phyloP scores from a whole-genome alignment of 2,113 vertebrate genomes.

The Nettapus auritus region DNA sequence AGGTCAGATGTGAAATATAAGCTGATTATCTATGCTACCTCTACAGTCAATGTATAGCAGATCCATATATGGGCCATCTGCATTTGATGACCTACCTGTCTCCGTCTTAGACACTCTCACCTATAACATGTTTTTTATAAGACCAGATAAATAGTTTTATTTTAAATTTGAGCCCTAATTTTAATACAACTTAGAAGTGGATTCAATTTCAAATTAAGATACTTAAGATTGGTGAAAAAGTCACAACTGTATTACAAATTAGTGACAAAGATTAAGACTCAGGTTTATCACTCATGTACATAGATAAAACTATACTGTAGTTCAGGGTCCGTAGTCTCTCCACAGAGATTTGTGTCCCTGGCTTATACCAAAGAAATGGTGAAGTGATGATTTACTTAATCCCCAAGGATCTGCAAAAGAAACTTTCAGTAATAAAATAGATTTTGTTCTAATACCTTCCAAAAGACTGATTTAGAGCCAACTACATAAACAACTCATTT shows the following conservation, averaged over 20 bases:
- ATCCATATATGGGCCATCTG: not conserved
- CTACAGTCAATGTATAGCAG: not conserved
- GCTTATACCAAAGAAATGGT: not conserved
- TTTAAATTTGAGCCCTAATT: not conserved
- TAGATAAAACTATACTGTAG: rapidly evolving
- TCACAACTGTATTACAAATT: too few relatives aligned
- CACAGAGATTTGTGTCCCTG: not conserved
- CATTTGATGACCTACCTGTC: not conserved
- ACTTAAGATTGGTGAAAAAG: not conserved
- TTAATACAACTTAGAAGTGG: rapidly evolving
- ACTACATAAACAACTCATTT: not conserved
- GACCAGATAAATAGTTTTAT: not conserved
- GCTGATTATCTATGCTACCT: not conserved
- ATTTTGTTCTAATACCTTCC: not conserved
- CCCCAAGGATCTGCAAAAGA: not conserved
- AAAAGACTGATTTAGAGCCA: not conserved
- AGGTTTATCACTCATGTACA: not conserved
- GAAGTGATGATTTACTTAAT: not conserved
- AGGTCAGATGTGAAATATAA: not conserved
- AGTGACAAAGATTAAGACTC: not conserved
- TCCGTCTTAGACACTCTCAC: not conserved
- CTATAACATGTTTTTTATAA: not conserved
- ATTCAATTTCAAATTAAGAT: not conserved
- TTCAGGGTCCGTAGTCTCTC: not conserved
- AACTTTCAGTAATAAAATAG: not conserved